phyloP scores from a whole-genome alignment of 2,113 vertebrate genomes.

The Erythrolamprus reginae region DNA sequence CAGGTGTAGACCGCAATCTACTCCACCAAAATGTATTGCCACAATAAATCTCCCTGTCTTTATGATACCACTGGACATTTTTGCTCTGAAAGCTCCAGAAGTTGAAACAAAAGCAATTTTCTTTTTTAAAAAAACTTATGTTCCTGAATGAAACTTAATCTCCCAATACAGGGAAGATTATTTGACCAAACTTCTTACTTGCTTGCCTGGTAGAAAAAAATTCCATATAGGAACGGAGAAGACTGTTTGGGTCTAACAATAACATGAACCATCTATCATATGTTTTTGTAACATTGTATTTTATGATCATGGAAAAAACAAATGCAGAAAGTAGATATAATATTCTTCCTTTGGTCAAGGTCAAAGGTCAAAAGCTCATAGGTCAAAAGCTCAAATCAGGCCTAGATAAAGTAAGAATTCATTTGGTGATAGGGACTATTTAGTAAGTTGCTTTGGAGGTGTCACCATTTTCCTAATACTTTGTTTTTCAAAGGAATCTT shows the following conservation, averaged over 20 bases:
- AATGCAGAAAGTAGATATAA: neutral
- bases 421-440: neutral
- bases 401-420: fast-evolving
- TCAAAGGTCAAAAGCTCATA: neutral
- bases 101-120: neutral
- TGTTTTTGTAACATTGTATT: neutral
- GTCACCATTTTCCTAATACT: neutral
- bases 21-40: neutral
- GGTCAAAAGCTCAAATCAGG: neutral
- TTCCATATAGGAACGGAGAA: neutral
- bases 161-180: neutral
- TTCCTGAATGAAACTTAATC: neutral
- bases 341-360: neutral
- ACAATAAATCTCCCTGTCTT: neutral
- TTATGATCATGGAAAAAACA: neutral
- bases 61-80: neutral
- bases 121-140: neutral
- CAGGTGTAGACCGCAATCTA: neutral
- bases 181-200: neutral
- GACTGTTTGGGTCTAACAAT: neutral
- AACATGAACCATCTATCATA: neutral
- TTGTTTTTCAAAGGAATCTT: neutral
- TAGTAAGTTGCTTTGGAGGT: neutral
- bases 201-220: neutral
- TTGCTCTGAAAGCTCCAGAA: neutral